Evolutionary conservation across 2,797 vertebrate genomes (phyloP), one percentile per base, ranked within the genome.

Genomic region (Peromyscus melanophrys): DNA sequence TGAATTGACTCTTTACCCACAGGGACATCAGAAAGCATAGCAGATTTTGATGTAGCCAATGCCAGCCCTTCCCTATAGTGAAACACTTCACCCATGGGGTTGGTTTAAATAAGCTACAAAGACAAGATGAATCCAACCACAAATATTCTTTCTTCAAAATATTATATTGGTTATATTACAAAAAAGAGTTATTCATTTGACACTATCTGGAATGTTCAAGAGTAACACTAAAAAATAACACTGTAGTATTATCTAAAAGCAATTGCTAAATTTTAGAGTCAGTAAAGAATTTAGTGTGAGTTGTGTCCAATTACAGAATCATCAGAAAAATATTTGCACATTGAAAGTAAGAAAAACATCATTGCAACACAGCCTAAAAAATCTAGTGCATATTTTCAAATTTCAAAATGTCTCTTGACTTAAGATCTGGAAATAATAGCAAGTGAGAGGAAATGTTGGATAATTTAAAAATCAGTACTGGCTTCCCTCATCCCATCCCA

Each of bases 341-440:
- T 25, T n/a, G 95, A 89, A 93, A 87, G 71, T 73, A 83, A 63
- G n/a, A 59, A 67, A 95, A 67, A 29, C 19, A 71, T 67, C 61
- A 46, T 55, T 88, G 10, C 6, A 83, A 43, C 73, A n/a, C 85
- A 83, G 25, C 31, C 59, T 69, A 69, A 40, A 73, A 83, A 80
- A 49, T 0, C 12, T 17, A 83, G 46, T 49, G 16, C 4, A 55
- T 52, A 73, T 90, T 55, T 37, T 17, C 40, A n/a, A 7, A 27
- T 40, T 80, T 92, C 43, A 77, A 76, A 93, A 76, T 85, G 75
- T 49, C 19, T 19, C 4, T 81, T 81, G 29, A 40, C 76, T 85
- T 88, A 55, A 82, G 46, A 89, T 23, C 31, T 73, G 71, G 34
- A 17, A 73, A 25, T 37, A 6, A 10, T n/a, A 37, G 49, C 14